Percentiles rank a stretch among this genome's conserved stretches.
Evolutionary conservation across 2,888 invertebrate genomes (phyloP).

Genomic region (Odontocolon sp.): DNA sequence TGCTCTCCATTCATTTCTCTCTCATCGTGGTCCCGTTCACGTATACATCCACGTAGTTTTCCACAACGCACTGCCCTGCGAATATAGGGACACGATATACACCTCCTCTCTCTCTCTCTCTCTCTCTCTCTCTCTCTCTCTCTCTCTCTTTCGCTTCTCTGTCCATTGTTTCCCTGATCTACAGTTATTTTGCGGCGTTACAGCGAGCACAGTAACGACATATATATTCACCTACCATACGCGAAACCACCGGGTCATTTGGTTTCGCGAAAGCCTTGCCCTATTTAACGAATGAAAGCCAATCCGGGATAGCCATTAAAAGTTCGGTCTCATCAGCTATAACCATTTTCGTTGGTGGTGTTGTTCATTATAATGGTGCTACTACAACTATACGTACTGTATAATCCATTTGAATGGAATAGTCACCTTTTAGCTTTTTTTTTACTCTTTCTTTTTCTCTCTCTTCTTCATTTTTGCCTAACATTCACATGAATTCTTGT

Average conservation of each 20-base stretch:
- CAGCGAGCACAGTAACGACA: background rate
- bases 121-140: too few species aligned
- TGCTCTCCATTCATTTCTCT: constrained; percentile 7
- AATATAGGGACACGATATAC: too few species aligned
- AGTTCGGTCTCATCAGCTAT: constrained; percentile 13
- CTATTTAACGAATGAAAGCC: constrained; percentile 45
- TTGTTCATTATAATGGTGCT: background rate
- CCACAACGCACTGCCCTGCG: constrained; percentile 43
- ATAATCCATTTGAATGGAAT: too few species aligned
- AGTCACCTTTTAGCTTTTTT: too few species aligned
- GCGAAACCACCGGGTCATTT: constrained; percentile 51
- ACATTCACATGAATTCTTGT: too few species aligned
- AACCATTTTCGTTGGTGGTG: background rate
- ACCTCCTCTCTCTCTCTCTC: too few species aligned
- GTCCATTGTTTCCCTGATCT: constrained; percentile 57
- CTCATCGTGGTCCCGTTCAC: constrained; percentile 25
- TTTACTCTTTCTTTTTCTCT: too few species aligned
- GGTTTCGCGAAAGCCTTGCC: constrained; percentile 20
- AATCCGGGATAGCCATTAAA: constrained; percentile 12
- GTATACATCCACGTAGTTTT: constrained; percentile 47
- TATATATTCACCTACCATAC: constrained; percentile 34
- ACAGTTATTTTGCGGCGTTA: constrained; percentile 52
- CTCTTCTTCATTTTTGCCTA: too few species aligned
- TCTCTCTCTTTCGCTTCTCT: constrained; percentile 45
- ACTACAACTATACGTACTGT: too few species aligned